These are phyloP conservation scores for Cistogaster globosa DNA, from an alignment of 2,888 invertebrate species.

Conservation along the genomic window DNA sequence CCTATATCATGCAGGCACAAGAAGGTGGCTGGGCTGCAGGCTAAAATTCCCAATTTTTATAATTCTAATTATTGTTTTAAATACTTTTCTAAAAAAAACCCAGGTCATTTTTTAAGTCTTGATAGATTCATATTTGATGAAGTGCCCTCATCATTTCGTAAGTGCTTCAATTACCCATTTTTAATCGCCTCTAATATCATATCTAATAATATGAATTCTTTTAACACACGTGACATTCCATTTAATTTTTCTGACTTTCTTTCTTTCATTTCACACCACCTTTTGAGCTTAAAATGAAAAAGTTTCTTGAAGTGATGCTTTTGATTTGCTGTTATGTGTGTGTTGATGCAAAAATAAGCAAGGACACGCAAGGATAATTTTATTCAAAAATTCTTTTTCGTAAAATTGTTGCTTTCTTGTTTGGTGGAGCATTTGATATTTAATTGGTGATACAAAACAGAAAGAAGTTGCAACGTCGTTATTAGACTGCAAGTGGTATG, in stretches of 20 bases:
- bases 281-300: slow-evolving; percentile 27
- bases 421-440: slow-evolving; percentile 81
- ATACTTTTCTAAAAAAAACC: no score
- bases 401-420: slow-evolving; percentile 79
- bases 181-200: neutral
- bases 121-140: neutral
- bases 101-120: no score
- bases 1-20: no score
- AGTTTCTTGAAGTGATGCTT: slow-evolving; percentile 63
- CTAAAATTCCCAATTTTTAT: no score
- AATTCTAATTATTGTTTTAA: no score
- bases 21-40: no score
- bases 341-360: slow-evolving; percentile 22
- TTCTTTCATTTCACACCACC: slow-evolving; percentile 16
- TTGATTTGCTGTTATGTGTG: slow-evolving; percentile 55
- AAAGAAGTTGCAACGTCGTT: slow-evolving; percentile 31
- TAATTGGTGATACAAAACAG: slow-evolving; percentile 76
- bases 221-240: slow-evolving; percentile 63
- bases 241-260: slow-evolving; percentile 17
- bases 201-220: slow-evolving; percentile 28
- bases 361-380: slow-evolving; percentile 53
- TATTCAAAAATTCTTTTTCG: slow-evolving; percentile 49
- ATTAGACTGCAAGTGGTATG: slow-evolving; percentile 38
- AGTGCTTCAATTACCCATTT: neutral
- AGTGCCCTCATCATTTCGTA: neutral